Percentiles rank a stretch among this genome's conserved stretches.
Conservation (phyloP, 2,888 invertebrate species). For the Sturmia bella region DNA sequence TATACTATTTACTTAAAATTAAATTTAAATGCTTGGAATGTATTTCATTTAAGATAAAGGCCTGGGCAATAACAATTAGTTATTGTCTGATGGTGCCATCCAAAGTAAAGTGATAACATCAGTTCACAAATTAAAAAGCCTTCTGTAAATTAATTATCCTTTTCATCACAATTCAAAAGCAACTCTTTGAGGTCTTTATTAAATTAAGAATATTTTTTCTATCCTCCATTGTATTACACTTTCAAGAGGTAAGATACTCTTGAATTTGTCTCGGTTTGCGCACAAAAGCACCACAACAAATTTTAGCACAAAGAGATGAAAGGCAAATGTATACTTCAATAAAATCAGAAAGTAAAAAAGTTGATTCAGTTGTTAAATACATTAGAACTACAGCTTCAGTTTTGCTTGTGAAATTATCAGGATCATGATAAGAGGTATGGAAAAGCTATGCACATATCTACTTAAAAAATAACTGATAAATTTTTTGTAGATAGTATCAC, state of each 20-base stretch:
- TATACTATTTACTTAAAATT: too few species aligned
- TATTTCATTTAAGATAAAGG: too few species aligned
- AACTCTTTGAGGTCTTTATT: neutral
- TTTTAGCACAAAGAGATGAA: slow-evolving; percentile 18
- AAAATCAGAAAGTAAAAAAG: neutral
- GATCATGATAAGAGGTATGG: neutral
- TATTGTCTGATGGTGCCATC: neutral
- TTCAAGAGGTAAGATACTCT: neutral
- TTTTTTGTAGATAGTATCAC: too few species aligned
- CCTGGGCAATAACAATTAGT: neutral
- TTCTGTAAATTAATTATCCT: slow-evolving; percentile 32
- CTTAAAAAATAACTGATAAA: too few species aligned
- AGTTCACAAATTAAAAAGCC: neutral
- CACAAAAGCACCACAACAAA: neutral
- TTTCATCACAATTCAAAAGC: neutral
- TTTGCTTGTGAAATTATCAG: neutral
- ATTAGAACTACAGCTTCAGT: neutral
- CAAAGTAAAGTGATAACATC: slow-evolving; percentile 4
- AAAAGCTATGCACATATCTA: too few species aligned
- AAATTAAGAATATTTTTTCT: slow-evolving; percentile 23
- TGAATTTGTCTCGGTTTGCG: neutral
- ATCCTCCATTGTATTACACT: slow-evolving; percentile 1
- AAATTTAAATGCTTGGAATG: too few species aligned
- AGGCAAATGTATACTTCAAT: slow-evolving; percentile 22
- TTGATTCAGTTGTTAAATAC: slow-evolving; percentile 17